Evolutionary conservation across 2,797 vertebrate genomes (phyloP), one percentile per base, ranked within the genome.

Genomic region (Microchirus variegatus): DNA sequence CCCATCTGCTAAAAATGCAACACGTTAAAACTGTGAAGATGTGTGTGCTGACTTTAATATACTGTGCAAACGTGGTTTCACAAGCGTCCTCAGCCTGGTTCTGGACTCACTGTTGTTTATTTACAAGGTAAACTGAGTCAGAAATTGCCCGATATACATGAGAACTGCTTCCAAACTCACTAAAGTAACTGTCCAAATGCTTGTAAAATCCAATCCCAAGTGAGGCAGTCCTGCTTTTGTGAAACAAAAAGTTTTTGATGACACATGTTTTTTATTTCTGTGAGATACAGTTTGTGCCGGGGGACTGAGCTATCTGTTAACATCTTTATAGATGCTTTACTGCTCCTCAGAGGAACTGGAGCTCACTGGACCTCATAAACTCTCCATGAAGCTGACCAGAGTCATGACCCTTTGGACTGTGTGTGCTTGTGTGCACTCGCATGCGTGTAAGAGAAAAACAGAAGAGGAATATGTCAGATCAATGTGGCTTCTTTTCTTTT

Each of bases 361-460:
- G 68, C 57, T 44, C 54, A 68, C 54, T 31, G 53, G 58, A 82
- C 69, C 69, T 84, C 83, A 83, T 88, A 80, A 89, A 89, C 74
- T 53, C 78, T 67, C 60, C 73, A 67, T 31, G 72, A 77, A 75
- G n/a, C 42, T 47, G 63, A 63, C 78, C 66, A 59, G 65, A 48
- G 70, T 59, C 63, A 10, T 38, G 59, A 76, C 73, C 83, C 71
- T 0, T 8, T 44, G 54, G 78, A 70, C 37, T 58, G 1, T 49
- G 48, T 59, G 40, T 51, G 53, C 40, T 41, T 59, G 49, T 64
- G 65, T 43, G 38, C 14, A 45, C 52, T 46, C 63, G 49, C 15
- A 12, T 63, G 36, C 63, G 59, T 47, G 10, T 49, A 17, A 35
- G 3, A 13, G 38, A 51, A 17, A 13, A 18, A 41, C 12, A 36